Evolutionary conservation across 2,113 vertebrate genomes (phyloP).

Genomic region (Saguinus imperator): DNA sequence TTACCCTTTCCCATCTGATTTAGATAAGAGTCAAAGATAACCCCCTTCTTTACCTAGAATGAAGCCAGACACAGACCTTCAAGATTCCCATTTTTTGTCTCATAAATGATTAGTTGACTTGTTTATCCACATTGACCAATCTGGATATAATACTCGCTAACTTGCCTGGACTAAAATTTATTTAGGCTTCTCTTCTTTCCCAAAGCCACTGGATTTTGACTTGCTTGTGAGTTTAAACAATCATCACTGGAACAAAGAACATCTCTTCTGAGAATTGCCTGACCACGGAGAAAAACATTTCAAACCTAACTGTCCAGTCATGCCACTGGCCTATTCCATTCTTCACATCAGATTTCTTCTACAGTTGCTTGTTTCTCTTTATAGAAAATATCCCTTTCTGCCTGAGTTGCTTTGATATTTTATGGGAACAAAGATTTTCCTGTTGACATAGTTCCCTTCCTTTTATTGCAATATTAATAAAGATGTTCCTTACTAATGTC

Average conservation of each 20-base stretch:
- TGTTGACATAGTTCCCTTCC: not conserved
- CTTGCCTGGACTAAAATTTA: not conserved
- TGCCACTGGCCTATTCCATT: rapidly evolving
- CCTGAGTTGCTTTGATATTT: not conserved
- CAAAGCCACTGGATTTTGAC: too few species aligned
- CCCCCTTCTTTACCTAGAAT: rapidly evolving
- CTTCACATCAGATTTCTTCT: not conserved
- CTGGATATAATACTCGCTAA: too few species aligned
- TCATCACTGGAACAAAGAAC: not conserved
- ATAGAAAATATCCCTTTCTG: not conserved
- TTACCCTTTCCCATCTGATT: not conserved
- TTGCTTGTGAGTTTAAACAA: not conserved
- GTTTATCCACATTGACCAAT: not conserved
- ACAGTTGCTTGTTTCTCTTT: not conserved
- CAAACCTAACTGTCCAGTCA: not conserved
- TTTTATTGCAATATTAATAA: not conserved
- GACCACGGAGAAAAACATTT: not conserved
- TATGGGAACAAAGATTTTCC: not conserved
- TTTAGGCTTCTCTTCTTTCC: not conserved
- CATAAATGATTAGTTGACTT: not conserved
- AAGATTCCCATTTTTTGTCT: not conserved
- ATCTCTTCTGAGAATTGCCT: not conserved
- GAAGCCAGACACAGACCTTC: not conserved
- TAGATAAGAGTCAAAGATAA: not conserved
- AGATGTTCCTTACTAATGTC: not conserved